phyloP scores from a whole-genome alignment of 2,888 invertebrate species.

The Leptura quadrifasciata region DNA sequence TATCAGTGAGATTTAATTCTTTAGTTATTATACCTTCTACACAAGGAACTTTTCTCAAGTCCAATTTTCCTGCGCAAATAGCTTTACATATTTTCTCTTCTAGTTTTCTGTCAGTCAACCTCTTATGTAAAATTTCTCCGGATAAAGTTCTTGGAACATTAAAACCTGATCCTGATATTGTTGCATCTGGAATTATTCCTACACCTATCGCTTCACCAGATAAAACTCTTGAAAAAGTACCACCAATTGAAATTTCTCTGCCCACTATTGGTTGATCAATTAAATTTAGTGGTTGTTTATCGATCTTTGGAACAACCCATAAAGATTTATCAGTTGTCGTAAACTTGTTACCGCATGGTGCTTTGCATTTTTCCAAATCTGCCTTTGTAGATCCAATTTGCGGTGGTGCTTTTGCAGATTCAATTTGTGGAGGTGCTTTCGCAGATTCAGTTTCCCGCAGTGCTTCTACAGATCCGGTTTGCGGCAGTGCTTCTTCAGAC shows the following conservation, averaged over 20 bases:
- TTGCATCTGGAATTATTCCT: conserved; percentile 20
- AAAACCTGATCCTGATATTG: background rate
- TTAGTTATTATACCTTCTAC: background rate
- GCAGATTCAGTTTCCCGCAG: too few species aligned
- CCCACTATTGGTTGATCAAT: conserved; percentile 3
- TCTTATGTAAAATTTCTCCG: conserved; percentile 14
- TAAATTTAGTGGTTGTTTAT: background rate
- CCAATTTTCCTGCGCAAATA: background rate
- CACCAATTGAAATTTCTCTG: conserved; percentile 36
- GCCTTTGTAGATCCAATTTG: too few species aligned
- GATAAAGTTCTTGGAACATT: conserved; percentile 40
- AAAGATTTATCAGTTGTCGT: conserved; percentile 44
- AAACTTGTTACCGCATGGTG: background rate
- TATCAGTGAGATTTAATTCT: background rate
- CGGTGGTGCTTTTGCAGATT: too few species aligned
- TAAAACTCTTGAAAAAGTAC: conserved; percentile 49
- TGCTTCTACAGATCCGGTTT: too few species aligned
- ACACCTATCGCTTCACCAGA: conserved; percentile 53
- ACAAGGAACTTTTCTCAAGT: background rate
- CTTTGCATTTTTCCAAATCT: too few species aligned
- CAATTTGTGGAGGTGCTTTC: too few species aligned
- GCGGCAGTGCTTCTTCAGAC: too few species aligned
- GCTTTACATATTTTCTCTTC: background rate
- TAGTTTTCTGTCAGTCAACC: background rate
- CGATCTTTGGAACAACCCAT: conserved; percentile 9